Conservation (phyloP, 2,113 vertebrate species). For the Mormyrus lacerda region DNA sequence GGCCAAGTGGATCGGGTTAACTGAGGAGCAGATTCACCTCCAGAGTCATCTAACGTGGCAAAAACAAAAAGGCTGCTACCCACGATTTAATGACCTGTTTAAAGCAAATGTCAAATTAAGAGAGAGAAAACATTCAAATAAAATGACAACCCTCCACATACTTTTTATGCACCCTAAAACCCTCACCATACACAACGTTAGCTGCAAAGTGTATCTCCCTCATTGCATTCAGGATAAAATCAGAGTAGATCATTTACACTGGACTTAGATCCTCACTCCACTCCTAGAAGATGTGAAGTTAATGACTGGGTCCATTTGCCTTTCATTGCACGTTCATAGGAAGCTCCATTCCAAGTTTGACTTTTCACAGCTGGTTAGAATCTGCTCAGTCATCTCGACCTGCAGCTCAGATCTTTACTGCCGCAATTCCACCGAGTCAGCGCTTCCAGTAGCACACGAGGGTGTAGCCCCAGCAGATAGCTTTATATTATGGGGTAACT, state of each 20-base stretch:
- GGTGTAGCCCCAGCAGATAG: background rate
- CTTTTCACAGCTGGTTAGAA: background rate
- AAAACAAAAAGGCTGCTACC: background rate
- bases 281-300: background rate
- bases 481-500: background rate
- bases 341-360: background rate
- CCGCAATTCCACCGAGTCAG: background rate
- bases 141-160: background rate
- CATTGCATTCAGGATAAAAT: background rate
- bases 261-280: background rate
- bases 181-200: too few relatives aligned
- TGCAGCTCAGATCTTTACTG: background rate
- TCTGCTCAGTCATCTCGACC: background rate
- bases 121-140: background rate
- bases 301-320: background rate
- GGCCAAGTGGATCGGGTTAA: background rate
- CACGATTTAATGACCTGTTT: background rate
- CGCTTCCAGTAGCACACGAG: background rate
- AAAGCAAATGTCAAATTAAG: background rate
- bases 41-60: constrained; percentile 8
- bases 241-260: background rate
- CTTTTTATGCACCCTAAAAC: background rate
- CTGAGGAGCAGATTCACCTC: background rate
- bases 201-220: too few relatives aligned
- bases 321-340: background rate